Percentiles rank a stretch among this genome's conserved stretches.
phyloP scores from a whole-genome alignment of 2,113 vertebrate species.

The Trochalopteron elliotii region DNA sequence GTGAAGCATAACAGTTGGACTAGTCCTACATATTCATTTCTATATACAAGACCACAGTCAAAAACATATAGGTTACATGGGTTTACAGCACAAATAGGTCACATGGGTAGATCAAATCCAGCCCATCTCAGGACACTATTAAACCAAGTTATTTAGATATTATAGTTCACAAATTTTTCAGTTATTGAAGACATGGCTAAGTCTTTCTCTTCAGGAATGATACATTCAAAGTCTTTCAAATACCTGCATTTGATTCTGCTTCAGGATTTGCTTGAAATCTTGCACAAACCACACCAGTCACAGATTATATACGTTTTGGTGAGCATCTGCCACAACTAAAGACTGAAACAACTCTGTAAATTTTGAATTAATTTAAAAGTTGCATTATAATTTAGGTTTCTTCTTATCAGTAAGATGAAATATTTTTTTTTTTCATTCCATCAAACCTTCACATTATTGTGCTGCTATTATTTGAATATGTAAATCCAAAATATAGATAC shows the following conservation, averaged over 20 bases:
- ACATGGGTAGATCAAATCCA: background rate
- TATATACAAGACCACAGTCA: background rate
- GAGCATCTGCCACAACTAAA: background rate
- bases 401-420: background rate
- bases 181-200: background rate
- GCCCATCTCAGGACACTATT: background rate
- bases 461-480: background rate
- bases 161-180: background rate
- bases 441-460: background rate
- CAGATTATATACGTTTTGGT: background rate
- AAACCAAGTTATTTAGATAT: background rate
- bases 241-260: background rate
- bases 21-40: background rate
- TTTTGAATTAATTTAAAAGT: background rate
- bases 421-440: background rate
- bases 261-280: background rate
- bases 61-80: background rate
- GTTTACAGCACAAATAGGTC: background rate
- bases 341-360: background rate
- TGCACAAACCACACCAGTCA: background rate
- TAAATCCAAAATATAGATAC: background rate
- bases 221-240: background rate
- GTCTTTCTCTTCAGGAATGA: background rate
- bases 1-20: background rate
- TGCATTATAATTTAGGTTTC: background rate